These are phyloP conservation scores for Venusia cambrica DNA, from an alignment of 2,888 invertebrate species.

Conservation along the genomic window DNA sequence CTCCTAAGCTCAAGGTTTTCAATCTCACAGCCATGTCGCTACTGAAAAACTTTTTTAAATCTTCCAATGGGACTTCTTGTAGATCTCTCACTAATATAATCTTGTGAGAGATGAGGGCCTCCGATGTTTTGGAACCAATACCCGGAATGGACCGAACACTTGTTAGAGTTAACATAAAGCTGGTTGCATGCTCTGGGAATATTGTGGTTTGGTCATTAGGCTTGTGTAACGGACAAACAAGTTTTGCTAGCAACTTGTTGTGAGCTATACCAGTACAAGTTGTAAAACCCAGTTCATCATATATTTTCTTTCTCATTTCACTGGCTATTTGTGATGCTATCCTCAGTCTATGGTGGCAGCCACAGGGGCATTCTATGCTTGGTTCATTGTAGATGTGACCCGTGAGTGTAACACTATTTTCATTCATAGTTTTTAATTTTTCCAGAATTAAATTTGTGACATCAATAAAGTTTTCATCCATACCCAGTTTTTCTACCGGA, in stretches of 20 bases:
- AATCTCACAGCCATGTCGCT: conserved; percentile 85
- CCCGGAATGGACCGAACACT: conserved; percentile 86
- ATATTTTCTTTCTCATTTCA: conserved; percentile 87
- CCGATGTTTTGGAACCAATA: conserved; percentile 86
- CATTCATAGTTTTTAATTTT: conserved; percentile 62
- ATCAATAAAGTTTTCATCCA: conserved; percentile 93
- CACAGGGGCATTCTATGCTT: conserved; percentile 85
- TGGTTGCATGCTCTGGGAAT: conserved; percentile 84
- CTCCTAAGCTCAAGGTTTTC: conserved; percentile 86
- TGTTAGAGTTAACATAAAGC: conserved; percentile 84
- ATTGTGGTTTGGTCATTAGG: conserved; percentile 92
- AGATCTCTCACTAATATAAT: conserved; percentile 85
- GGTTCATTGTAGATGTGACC: conserved; percentile 82
- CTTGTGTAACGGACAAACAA: conserved; percentile 86
- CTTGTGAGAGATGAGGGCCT: conserved; percentile 83
- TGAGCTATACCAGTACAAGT: conserved; percentile 91
- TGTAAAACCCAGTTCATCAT: conserved; percentile 86
- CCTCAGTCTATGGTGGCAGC: conserved; percentile 85
- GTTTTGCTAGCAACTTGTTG: conserved; percentile 91
- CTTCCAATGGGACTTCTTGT: conserved; percentile 80
- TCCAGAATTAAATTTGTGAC: conserved; percentile 85
- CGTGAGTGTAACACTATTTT: conserved; percentile 56
- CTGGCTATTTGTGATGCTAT: conserved; percentile 88
- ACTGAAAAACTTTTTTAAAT: conserved; percentile 84
- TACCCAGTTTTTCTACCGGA: conserved; percentile 89